These are phyloP conservation scores for Tretioscincus oriximinensis DNA, from an alignment of 2,113 vertebrate species.

Conservation along the genomic window DNA sequence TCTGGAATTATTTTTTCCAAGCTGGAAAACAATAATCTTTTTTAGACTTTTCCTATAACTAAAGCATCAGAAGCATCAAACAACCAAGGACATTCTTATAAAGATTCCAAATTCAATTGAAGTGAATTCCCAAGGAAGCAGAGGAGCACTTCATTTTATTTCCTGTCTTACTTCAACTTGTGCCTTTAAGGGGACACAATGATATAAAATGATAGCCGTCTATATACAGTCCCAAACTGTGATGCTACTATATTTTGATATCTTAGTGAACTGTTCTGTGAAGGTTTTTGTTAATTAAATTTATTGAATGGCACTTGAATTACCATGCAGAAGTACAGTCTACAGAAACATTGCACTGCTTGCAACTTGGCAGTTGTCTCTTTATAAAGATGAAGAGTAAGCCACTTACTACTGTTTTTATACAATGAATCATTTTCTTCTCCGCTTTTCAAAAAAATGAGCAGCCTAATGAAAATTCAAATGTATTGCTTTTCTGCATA, in stretches of 20 bases:
- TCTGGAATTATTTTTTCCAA: too few relatives aligned
- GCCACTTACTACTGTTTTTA: slow-evolving; percentile 54
- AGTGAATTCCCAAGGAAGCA: too few relatives aligned
- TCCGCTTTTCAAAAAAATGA: slow-evolving; percentile 50
- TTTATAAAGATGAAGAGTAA: slow-evolving; percentile 66
- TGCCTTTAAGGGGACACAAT: too few relatives aligned
- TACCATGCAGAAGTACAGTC: slow-evolving; percentile 65
- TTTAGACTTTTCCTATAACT: background rate
- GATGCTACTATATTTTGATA: background rate
- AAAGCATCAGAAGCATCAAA: background rate
- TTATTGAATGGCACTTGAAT: slow-evolving; percentile 61
- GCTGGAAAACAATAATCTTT: background rate
- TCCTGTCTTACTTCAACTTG: too few relatives aligned
- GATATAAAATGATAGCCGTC: too few relatives aligned
- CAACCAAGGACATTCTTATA: background rate
- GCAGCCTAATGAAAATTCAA: slow-evolving; percentile 63
- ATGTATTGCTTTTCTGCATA: slow-evolving; percentile 11
- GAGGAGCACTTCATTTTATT: too few relatives aligned
- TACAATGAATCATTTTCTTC: slow-evolving; percentile 54
- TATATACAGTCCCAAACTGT: background rate
- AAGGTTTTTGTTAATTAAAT: slow-evolving; percentile 64
- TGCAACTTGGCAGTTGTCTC: slow-evolving; percentile 70
- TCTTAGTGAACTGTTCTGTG: slow-evolving; percentile 50
- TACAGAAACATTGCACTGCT: slow-evolving; percentile 66
- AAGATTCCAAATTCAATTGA: background rate